Conservation (phyloP, 2,113 vertebrate species). For the Bothrops jararaca region DNA sequence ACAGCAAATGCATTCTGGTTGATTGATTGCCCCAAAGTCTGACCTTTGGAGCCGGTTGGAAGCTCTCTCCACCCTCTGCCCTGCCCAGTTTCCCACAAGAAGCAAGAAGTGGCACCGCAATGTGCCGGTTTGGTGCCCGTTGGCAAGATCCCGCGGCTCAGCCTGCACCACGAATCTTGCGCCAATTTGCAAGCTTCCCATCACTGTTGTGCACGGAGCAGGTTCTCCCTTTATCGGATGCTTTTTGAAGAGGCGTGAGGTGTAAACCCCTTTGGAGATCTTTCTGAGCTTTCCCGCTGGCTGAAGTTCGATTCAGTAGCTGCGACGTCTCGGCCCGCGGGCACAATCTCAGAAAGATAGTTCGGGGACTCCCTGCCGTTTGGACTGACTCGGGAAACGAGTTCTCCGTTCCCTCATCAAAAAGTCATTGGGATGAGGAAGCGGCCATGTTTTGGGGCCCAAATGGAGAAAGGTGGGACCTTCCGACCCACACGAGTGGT, state of each 20-base stretch:
- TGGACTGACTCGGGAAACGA: neutral
- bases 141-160: slow-evolving; percentile 9
- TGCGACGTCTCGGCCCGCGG: accelerated
- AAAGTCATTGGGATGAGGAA: neutral
- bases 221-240: neutral
- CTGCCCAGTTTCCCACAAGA: neutral
- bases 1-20: neutral
- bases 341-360: too few species aligned
- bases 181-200: neutral
- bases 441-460: neutral
- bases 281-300: too few species aligned
- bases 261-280: too few species aligned
- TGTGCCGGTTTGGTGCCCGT: neutral
- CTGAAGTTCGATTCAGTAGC: neutral
- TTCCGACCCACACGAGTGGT: neutral
- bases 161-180: accelerated
- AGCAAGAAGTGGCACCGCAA: neutral
- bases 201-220: accelerated
- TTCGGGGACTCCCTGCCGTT: neutral
- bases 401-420: accelerated
- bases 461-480: neutral
- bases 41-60: neutral
- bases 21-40: neutral
- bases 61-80: too few species aligned
- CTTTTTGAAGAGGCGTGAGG: too few species aligned